Evolutionary conservation across 2,113 vertebrate species (phyloP).

Genomic region (Aviceda subcristata): DNA sequence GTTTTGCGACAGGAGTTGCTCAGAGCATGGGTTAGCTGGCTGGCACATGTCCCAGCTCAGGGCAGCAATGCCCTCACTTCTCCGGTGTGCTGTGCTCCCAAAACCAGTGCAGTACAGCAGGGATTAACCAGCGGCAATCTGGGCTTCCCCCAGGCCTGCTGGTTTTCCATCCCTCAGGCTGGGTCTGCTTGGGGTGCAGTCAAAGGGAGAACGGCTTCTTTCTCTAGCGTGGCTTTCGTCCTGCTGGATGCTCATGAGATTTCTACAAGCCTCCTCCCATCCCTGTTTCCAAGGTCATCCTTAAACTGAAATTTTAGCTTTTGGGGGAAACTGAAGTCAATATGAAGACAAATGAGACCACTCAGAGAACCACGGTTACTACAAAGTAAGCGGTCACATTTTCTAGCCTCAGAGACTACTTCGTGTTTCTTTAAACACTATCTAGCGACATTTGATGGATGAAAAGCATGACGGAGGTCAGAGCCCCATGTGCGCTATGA

Average conservation of each 20-base stretch:
- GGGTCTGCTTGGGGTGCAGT: neutral
- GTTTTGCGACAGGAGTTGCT: neutral
- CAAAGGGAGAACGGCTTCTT: neutral
- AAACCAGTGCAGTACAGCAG: neutral
- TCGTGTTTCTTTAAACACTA: neutral
- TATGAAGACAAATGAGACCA: neutral
- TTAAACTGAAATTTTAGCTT: neutral
- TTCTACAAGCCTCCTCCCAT: neutral
- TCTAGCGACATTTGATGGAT: rapidly evolving
- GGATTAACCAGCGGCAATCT: neutral
- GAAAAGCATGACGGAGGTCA: neutral
- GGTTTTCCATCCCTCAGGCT: neutral
- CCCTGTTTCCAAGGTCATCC: neutral
- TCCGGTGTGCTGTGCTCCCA: neutral
- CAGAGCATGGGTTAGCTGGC: neutral
- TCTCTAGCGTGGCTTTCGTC: neutral
- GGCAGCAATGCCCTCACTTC: neutral
- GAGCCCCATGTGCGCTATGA: neutral
- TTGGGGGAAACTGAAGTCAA: neutral
- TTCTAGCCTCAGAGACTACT: neutral
- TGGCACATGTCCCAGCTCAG: neutral
- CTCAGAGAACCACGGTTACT: neutral
- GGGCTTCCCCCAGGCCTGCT: neutral
- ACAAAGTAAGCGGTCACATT: neutral
- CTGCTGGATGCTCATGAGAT: neutral